A percentile compares a stretch with the other conserved stretches of the same genome.
Conservation (phyloP, 2,888 invertebrate genomes). For the Punctoribates punctum region DNA sequence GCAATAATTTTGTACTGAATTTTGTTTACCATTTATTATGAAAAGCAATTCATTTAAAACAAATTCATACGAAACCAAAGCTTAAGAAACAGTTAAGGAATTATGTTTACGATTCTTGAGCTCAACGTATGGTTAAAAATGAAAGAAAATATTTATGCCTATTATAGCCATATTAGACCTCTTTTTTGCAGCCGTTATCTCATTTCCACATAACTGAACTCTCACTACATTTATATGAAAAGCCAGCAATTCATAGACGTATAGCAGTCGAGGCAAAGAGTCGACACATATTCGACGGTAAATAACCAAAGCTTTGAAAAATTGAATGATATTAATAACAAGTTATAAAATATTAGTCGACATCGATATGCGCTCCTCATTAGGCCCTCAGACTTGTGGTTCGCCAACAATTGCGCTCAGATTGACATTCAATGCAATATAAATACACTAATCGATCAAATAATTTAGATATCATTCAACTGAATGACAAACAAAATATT, state of each 20-base stretch:
- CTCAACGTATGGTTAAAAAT: neutral
- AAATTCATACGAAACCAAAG: neutral
- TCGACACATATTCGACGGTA: neutral
- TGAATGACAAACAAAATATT: no score
- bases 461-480: no score
- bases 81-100: constrained; percentile 1
- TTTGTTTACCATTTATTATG: neutral
- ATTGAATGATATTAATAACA: constrained; percentile 4
- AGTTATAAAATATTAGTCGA: no score
- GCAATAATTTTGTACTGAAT: neutral
- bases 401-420: no score
- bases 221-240: neutral
- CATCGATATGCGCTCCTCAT: no score
- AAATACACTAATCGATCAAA: no score
- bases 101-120: neutral
- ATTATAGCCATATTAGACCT: constrained; percentile 14
- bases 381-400: no score
- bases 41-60: neutral
- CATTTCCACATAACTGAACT: constrained; percentile 35
- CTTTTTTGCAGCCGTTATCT: constrained; percentile 21
- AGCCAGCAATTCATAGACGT: neutral
- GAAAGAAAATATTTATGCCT: constrained; percentile 18
- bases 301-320: constrained; percentile 12
- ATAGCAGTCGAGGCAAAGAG: neutral
- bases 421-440: no score